Evolutionary conservation across 2,888 invertebrate species (phyloP).

Genomic region (Thera obeliscata): DNA sequence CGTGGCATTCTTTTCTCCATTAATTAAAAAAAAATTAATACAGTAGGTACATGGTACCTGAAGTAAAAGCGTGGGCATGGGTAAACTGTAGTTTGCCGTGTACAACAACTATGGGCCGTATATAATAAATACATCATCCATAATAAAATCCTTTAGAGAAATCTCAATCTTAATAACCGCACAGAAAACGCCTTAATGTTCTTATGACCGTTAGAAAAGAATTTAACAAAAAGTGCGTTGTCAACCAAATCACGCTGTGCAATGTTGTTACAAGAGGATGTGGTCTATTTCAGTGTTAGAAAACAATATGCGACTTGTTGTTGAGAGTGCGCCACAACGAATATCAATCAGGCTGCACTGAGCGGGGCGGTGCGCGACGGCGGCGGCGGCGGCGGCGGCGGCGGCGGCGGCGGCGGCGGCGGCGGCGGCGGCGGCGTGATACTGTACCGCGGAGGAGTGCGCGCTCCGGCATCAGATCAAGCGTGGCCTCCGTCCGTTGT

Average conservation of each 20-base stretch:
- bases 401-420: conserved; percentile 29
- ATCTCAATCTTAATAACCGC: background rate
- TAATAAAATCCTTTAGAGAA: background rate
- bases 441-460: conserved; percentile 59
- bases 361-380: background rate
- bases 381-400: conserved; percentile 43
- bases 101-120: no score
- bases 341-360: conserved; percentile 64
- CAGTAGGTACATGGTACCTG: no score
- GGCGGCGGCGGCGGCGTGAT: conserved; percentile 45
- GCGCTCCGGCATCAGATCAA: conserved; percentile 67
- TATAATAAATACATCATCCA: no score
- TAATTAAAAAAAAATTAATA: no score
- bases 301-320: conserved; percentile 59
- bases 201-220: conserved; percentile 7
- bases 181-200: background rate
- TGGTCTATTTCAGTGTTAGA: conserved; percentile 45
- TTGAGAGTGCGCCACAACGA: conserved; percentile 54
- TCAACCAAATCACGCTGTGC: conserved; percentile 32
- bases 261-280: conserved; percentile 27
- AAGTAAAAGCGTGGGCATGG: no score
- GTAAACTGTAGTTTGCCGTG: no score
- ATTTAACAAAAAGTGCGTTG: conserved; percentile 16
- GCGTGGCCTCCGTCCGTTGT: conserved; percentile 73
- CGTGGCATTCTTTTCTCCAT: no score